Evolutionary conservation across 2,113 vertebrate species (phyloP), one percentile per base, ranked within the genome.

Genomic region (Corvus cornix): DNA sequence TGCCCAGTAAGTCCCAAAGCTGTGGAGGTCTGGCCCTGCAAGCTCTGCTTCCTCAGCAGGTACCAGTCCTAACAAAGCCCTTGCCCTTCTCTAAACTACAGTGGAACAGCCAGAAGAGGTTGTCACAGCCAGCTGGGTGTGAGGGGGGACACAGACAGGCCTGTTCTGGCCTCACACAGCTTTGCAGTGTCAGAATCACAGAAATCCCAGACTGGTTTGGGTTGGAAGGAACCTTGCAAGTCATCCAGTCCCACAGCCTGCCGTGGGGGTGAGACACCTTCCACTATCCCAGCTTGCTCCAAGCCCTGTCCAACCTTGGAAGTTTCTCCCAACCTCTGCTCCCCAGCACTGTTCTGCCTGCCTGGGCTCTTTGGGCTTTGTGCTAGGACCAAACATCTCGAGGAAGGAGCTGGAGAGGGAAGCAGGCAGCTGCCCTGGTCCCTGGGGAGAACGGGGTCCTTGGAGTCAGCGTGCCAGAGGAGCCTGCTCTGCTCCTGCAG

Each of bases 401-500:
- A 66, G 58, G 16, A 53, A 19, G 4, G 5, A 4, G 27, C n/a
- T 67, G 5, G 2, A 0, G 6, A 85, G 53, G 53, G 83, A 22
- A 33, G 53, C 46, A 51, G 52, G 76, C 89, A 87, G 90, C 81
- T 93, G 87, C 44, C 59, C 62, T 5, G 1, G 8, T 55, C 78
- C 78, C 70, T 26, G 0, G 24, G 55, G 74, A 90, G 56, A 73
- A 44, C 0, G 0, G 31, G 39, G 80, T 66, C 89, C 59, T 6
- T 1, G 70, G 69, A 83, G 43, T 23, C 37, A 26, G 19, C 0
- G 0, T 79, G 87, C 69, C 0, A 7, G 76, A 59, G 83, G 51
- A 83, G 30, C 68, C 63, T 53, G 55, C 87, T 58, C 87, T 80
- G 91, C 92, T 95, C 87, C 89, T 63, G 72, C 85, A 95, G 92